Conservation (phyloP, 2,797 vertebrate species). For the Hoplostethus mediterraneus region DNA sequence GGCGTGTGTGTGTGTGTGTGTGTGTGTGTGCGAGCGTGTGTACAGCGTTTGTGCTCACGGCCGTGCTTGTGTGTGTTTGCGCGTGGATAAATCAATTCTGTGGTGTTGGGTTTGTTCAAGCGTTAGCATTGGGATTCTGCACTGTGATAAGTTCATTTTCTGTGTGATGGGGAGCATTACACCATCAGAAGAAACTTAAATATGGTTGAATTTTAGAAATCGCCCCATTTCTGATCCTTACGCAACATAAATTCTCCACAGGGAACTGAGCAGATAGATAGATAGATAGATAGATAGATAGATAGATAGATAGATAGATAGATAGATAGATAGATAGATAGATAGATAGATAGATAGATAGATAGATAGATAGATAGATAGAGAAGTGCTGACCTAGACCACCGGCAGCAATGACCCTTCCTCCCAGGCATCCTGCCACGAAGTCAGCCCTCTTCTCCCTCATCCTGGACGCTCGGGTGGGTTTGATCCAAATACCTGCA, state of each 20-base stretch:
- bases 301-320: too few species aligned
- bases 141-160: background rate
- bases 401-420: constrained; percentile 90
- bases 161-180: too few species aligned
- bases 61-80: background rate
- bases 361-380: too few species aligned
- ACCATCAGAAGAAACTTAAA: too few species aligned
- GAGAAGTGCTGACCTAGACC: constrained; percentile 89
- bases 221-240: too few species aligned
- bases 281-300: too few species aligned
- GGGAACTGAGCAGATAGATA: too few species aligned
- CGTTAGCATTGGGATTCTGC: background rate
- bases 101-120: background rate
- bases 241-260: too few species aligned
- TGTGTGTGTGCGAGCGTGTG: constrained; percentile 11
- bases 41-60: background rate
- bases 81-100: constrained; percentile 16
- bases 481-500: constrained; percentile 93
- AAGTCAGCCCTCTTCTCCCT: constrained; percentile 97
- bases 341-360: too few species aligned
- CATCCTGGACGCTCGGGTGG: constrained; percentile 90
- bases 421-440: constrained; percentile 91
- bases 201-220: too few species aligned
- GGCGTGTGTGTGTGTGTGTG: background rate
- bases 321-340: too few species aligned